Evolutionary conservation across 2,797 vertebrate genomes (phyloP).

Genomic region (Sarcophilus harrisii): DNA sequence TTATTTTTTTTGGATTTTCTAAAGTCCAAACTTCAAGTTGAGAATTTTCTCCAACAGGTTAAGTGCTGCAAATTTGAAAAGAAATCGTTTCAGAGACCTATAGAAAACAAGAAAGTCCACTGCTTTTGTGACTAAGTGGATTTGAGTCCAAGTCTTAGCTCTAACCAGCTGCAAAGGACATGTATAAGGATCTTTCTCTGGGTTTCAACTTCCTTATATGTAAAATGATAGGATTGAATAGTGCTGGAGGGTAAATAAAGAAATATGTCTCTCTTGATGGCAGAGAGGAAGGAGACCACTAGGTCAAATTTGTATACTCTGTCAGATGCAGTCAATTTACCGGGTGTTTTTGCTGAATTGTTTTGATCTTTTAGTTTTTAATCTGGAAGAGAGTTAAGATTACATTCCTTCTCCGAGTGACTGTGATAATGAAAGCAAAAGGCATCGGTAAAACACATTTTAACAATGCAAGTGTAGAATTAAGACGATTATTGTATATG

Average conservation of each 20-base stretch:
- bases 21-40: not conserved
- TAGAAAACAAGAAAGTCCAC: not conserved
- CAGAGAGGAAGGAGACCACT: not conserved
- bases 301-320: not conserved
- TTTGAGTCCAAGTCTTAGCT: not conserved
- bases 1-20: not conserved
- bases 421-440: not conserved
- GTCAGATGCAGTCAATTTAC: not conserved
- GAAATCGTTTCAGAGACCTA: not conserved
- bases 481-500: not conserved
- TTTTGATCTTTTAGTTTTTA: not conserved
- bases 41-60: not conserved
- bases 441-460: not conserved
- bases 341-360: not conserved
- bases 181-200: not conserved
- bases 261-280: not conserved
- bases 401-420: not conserved
- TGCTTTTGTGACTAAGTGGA: not conserved
- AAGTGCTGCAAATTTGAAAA: not conserved
- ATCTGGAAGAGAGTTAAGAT: not conserved
- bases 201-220: not conserved
- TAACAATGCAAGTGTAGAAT: not conserved
- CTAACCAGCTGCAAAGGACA: not conserved
- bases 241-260: not conserved
- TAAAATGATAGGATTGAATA: not conserved